These are phyloP conservation scores for Dipodomys merriami DNA, from an alignment of 2,113 vertebrate genomes.

Conservation along the genomic window DNA sequence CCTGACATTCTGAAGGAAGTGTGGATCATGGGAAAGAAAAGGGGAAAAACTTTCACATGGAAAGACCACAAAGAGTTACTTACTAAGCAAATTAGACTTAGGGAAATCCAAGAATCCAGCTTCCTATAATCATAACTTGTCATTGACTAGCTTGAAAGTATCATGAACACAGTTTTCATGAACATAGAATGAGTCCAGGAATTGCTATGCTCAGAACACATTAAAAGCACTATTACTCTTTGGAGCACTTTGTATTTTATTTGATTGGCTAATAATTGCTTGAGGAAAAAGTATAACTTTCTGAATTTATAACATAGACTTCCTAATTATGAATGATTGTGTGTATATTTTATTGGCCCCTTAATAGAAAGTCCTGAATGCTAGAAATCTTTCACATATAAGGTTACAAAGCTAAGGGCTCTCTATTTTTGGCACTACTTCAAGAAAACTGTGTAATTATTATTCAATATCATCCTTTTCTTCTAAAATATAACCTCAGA, in stretches of 20 bases:
- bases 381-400: not conserved
- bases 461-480: not conserved
- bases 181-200: constrained; percentile 22
- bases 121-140: not conserved
- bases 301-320: constrained; percentile 28
- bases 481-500: constrained; percentile 19
- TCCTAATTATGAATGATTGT: constrained; percentile 42
- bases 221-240: constrained; percentile 10
- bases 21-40: not conserved
- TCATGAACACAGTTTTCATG: not conserved
- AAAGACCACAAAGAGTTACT: constrained; percentile 14
- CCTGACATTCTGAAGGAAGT: not conserved
- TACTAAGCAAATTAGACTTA: not conserved
- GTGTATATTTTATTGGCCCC: not conserved
- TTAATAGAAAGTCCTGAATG: not conserved
- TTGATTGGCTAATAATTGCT: not conserved
- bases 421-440: not conserved
- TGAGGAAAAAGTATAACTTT: not conserved
- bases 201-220: constrained; percentile 19
- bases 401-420: not conserved
- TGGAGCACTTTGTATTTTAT: not conserved
- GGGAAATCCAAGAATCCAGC: not conserved
- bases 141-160: constrained; percentile 2
- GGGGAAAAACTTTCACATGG: not conserved
- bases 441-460: not conserved